Percentiles rank a stretch among this genome's conserved stretches.
phyloP scores from a whole-genome alignment of 37 sponge, comb jelly and placozoan genomes.

The Aplysina aerophoba region DNA sequence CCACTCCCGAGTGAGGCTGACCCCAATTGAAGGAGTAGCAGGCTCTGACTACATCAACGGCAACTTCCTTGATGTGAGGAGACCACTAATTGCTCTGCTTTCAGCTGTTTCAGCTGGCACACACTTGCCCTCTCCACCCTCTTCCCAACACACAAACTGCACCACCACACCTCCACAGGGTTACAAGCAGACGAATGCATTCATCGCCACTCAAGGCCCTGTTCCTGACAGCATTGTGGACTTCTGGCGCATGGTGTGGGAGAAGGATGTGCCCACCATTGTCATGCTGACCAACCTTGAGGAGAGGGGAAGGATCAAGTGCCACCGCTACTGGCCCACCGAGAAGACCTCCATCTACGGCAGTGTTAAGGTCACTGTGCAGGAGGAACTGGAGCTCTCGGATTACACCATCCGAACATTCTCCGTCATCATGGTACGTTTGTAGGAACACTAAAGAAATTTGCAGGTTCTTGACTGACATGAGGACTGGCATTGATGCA shows the following conservation, averaged over 20 bases:
- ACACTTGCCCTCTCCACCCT: background rate
- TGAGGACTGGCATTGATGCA: no score
- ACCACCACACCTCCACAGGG: conserved; percentile 47
- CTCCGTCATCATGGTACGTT: conserved; percentile 51
- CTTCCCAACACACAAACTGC: no score
- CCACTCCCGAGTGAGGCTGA: conserved; percentile 83
- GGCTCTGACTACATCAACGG: conserved; percentile 96
- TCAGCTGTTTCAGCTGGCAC: background rate
- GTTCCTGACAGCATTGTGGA: conserved; percentile 77
- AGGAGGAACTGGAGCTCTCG: conserved; percentile 70
- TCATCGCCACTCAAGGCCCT: conserved; percentile 85
- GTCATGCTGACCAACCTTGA: conserved; percentile 94
- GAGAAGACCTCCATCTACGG: conserved; percentile 53
- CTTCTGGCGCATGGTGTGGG: conserved; percentile 98
- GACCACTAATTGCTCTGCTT: no score
- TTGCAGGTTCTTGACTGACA: no score
- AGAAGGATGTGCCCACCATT: conserved; percentile 67
- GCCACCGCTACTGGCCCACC: conserved; percentile 86
- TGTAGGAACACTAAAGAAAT: no score
- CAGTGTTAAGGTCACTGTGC: conserved; percentile 53
- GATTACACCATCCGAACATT: conserved; percentile 85
- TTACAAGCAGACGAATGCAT: conserved; percentile 18
- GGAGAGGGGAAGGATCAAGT: conserved; percentile 88
- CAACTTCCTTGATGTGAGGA: conserved; percentile 88
- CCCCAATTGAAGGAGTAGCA: conserved; percentile 44